phyloP scores from a whole-genome alignment of 23 tunicate species.

The Oikopleura vanhoeffeni region DNA sequence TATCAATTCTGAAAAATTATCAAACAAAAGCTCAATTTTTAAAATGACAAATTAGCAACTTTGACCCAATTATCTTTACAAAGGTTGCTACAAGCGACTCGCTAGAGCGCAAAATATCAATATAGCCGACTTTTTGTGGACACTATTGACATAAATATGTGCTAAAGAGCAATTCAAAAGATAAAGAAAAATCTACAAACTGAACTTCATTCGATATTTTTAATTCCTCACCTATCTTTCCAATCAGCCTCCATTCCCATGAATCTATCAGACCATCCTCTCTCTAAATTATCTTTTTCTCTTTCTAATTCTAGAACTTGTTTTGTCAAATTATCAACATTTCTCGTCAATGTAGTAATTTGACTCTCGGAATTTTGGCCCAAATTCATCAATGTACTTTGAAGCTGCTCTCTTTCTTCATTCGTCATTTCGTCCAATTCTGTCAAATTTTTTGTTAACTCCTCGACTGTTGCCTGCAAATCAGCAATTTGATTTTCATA shows the following conservation, averaged over 20 bases:
- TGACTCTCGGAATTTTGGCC: not conserved
- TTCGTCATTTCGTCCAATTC: slow-evolving; percentile 6
- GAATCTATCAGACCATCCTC: slow-evolving; percentile 6
- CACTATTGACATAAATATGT: too few relatives aligned
- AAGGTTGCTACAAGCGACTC: too few relatives aligned
- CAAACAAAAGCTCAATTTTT: too few relatives aligned
- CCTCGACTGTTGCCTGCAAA: not conserved
- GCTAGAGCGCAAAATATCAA: too few relatives aligned
- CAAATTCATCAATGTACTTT: not conserved
- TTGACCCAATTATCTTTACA: too few relatives aligned
- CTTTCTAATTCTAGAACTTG: not conserved
- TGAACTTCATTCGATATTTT: too few relatives aligned
- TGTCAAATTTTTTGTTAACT: not conserved
- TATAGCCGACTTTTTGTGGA: too few relatives aligned
- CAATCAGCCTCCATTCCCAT: not conserved
- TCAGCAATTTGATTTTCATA: not conserved
- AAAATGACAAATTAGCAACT: too few relatives aligned
- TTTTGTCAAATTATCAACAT: not conserved
- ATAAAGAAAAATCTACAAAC: too few relatives aligned
- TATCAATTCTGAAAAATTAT: too few relatives aligned
- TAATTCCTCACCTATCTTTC: too few relatives aligned
- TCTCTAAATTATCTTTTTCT: not conserved
- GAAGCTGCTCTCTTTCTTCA: not conserved
- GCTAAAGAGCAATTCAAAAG: too few relatives aligned
- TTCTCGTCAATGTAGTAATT: not conserved